Base-by-base conservation (phyloP, 1,140 invertebrate species). In the Leptinotarsa defecta region DNA sequence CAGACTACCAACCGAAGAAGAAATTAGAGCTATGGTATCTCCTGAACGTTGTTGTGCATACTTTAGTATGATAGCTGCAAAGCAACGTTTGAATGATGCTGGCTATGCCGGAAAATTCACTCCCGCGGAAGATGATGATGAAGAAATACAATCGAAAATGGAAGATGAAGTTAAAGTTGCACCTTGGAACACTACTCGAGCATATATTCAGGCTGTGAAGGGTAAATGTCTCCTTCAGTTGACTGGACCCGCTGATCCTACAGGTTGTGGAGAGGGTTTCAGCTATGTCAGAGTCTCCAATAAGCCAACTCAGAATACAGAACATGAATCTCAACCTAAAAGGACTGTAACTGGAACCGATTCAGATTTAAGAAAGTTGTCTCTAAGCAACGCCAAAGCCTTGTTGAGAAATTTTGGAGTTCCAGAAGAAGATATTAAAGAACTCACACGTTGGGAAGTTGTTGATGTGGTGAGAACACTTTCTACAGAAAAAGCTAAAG, bases 81-180 rank as follows among this genome's bases (percentile, higher is more conserved):
- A 99, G 85, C 97, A 98, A 84, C 88, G 97, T 65, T 87, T 99
- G 3, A 98, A 96, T 84, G 91, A 99, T 87, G 98, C 98, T 22
- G 98, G 98, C n/a, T 99, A 99, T 86, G 97, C 97, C 20, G 98
- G 99, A 84, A 98, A 98, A 86, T 99, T 99, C 85, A 95, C 97
- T 0, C 94, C 94, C 1, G 96, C 98, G 83, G 97, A 99, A 83
- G 98, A 99, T 79, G 97, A 99, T 81, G 97, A 99, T 83, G 97
- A 99, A 84, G 97, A 99, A 80, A 92, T 96, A 87, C 95, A 98
- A 84, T 86, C 96, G 22, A 99, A 98, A 87, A 96, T 99, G 89
- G 98, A 99, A 83, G 98, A 99, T 86, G 98, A 99, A 89, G 95
- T 97, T 52, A 91, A 91, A 85, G 93, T 95, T 0, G 96, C 95